Conservation (phyloP, 2,113 vertebrate species). For the Ammodramus savannarum region DNA sequence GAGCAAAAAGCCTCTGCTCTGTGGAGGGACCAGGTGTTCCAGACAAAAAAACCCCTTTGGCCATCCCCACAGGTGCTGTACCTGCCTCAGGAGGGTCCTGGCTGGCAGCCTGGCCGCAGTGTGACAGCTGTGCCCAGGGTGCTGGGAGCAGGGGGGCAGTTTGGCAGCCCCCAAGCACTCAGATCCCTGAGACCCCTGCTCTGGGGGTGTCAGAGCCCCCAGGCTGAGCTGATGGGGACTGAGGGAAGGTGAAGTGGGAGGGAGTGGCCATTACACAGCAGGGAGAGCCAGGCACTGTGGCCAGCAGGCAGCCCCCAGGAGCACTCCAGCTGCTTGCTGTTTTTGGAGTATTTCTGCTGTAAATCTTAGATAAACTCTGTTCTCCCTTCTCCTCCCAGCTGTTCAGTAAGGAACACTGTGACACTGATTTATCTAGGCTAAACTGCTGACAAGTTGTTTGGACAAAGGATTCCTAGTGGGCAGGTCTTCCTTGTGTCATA, state of each 20-base stretch:
- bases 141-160: not conserved
- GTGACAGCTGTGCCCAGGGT: not conserved
- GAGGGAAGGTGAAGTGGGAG: rapidly evolving
- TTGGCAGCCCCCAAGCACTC: too few species aligned
- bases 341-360: not conserved
- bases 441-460: not conserved
- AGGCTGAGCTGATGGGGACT: not conserved
- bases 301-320: not conserved
- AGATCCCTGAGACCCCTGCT: rapidly evolving
- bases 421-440: not conserved
- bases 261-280: not conserved
- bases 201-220: not conserved
- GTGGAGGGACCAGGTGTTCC: not conserved
- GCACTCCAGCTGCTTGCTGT: not conserved
- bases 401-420: not conserved
- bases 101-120: not conserved
- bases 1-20: not conserved
- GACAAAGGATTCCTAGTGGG: not conserved
- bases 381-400: not conserved
- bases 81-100: rapidly evolving
- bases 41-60: not conserved
- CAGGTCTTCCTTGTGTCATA: not conserved
- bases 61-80: not conserved
- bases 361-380: not conserved
- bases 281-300: not conserved